Conservation (phyloP, 2,113 vertebrate species). For the Candoia aspera region DNA sequence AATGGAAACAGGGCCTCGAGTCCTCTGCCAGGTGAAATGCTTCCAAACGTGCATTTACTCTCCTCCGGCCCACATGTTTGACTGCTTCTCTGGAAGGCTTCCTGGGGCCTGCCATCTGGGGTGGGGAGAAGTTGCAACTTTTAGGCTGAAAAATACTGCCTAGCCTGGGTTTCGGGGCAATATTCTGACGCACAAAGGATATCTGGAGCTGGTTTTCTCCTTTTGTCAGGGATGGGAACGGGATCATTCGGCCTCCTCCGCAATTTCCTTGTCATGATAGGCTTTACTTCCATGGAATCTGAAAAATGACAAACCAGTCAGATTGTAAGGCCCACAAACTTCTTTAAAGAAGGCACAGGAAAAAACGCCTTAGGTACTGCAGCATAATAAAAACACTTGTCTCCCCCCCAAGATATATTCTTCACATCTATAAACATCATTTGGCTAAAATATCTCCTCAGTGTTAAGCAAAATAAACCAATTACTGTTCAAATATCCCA, state of each 20-base stretch:
- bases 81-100: no score
- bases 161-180: not conserved
- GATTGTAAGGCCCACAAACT: slow-evolving; percentile 34
- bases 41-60: no score
- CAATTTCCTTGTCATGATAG: slow-evolving; percentile 96
- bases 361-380: not conserved
- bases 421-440: not conserved
- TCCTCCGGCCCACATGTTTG: no score
- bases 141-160: not conserved
- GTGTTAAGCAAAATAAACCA: no score
- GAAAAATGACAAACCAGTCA: slow-evolving; percentile 47
- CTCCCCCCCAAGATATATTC: no score
- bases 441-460: not conserved
- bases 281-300: slow-evolving; percentile 99
- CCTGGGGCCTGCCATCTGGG: no score
- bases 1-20: no score
- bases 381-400: not conserved
- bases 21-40: no score
- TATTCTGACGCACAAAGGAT: slow-evolving; percentile 78
- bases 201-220: slow-evolving; percentile 97
- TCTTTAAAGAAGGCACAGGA: not conserved
- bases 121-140: no score
- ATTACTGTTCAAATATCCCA: no score
- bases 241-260: slow-evolving; percentile 94
- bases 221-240: slow-evolving; percentile 96